phyloP scores from a whole-genome alignment of 2,113 vertebrate genomes.

The Sander vitreus region DNA sequence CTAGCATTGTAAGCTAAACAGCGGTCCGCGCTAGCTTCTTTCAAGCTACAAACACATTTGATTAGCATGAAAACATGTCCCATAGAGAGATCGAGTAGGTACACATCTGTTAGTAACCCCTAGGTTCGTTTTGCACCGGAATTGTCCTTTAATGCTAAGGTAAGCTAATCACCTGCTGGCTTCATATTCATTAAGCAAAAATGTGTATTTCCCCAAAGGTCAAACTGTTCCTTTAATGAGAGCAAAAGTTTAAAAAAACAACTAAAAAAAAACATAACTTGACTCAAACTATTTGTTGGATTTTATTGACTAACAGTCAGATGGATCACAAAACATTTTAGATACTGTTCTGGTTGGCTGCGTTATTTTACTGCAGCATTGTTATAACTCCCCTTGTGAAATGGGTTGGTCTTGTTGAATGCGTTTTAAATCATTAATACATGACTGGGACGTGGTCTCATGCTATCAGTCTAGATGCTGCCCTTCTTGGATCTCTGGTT shows the following conservation, averaged over 20 bases:
- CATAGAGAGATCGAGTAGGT: too few relatives aligned
- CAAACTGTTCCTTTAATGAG: neutral
- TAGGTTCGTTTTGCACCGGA: too few relatives aligned
- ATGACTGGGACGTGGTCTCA: neutral
- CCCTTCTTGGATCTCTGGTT: conserved; percentile 17
- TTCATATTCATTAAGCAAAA: neutral
- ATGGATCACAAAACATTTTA: neutral
- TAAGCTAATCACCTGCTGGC: neutral
- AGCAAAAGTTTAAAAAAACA: neutral
- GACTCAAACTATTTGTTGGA: too few relatives aligned
- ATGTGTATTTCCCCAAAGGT: neutral
- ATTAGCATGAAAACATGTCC: too few relatives aligned
- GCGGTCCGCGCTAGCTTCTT: too few relatives aligned
- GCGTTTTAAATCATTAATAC: conserved; percentile 16
- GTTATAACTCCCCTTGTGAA: neutral
- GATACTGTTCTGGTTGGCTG: neutral
- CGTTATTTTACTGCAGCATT: neutral
- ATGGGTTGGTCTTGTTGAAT: conserved; percentile 2
- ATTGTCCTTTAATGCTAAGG: neutral
- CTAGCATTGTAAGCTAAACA: too few relatives aligned
- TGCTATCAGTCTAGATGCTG: neutral
- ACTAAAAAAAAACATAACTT: too few relatives aligned
- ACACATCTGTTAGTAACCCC: too few relatives aligned
- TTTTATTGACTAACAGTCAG: neutral
- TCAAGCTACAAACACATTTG: too few relatives aligned